A percentile compares a stretch with the other conserved stretches of the same genome.
These are phyloP conservation scores for Drosophila robusta DNA, from an alignment of 2,888 invertebrate genomes.

Conservation along the genomic window DNA sequence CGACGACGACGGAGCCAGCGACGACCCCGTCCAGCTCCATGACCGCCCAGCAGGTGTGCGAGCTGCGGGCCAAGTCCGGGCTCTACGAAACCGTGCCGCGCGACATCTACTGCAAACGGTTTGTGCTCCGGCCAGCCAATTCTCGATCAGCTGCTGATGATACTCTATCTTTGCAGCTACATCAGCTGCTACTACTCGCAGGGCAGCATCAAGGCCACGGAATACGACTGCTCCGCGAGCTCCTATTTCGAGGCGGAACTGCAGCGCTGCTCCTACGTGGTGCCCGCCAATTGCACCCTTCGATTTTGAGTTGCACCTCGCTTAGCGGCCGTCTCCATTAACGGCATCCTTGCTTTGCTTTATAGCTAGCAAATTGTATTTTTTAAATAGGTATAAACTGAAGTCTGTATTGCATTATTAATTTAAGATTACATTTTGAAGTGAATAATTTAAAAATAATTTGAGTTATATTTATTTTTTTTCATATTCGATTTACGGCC, in stretches of 20 bases:
- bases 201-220: constrained; percentile 52
- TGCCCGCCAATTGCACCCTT: constrained; percentile 67
- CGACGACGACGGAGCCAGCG: neutral
- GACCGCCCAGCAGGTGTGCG: constrained; percentile 70
- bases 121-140: neutral
- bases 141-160: neutral
- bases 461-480: too few species aligned
- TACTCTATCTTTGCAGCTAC: constrained; percentile 68
- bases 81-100: constrained; percentile 73
- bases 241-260: constrained; percentile 64
- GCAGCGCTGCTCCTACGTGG: constrained; percentile 61
- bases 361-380: too few species aligned
- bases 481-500: too few species aligned
- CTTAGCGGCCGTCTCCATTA: too few species aligned
- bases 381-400: too few species aligned
- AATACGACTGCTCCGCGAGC: constrained; percentile 59
- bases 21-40: neutral
- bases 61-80: constrained; percentile 51
- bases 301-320: constrained; percentile 1
- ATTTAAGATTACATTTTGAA: too few species aligned
- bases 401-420: too few species aligned
- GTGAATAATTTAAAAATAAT: too few species aligned
- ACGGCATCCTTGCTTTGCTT: too few species aligned
- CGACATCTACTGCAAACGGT: constrained; percentile 78
- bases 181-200: constrained; percentile 65